These are phyloP conservation scores for Magallana angulata DNA, from an alignment of 1,140 invertebrate genomes.

Conservation along the genomic window DNA sequence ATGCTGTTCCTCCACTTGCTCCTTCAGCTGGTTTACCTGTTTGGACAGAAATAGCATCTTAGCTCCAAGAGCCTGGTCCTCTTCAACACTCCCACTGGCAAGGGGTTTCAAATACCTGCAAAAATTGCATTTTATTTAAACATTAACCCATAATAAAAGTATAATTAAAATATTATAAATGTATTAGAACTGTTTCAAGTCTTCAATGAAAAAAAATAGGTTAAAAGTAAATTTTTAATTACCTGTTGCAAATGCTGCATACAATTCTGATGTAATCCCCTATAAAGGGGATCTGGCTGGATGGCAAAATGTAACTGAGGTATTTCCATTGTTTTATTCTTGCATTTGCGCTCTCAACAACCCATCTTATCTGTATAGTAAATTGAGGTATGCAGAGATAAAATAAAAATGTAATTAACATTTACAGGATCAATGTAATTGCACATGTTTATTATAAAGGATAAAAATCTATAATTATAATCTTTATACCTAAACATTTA, in stretches of 20 bases:
- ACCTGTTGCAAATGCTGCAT: too few species aligned
- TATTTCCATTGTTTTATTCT: constrained; percentile 55
- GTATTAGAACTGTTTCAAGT: too few species aligned
- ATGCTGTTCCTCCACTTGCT: background rate
- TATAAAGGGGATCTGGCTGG: constrained; percentile 46
- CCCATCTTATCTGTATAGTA: constrained; percentile 50
- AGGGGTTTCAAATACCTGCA: constrained; percentile 41
- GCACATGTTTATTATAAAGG: too few species aligned
- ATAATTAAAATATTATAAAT: too few species aligned
- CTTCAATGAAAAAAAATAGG: too few species aligned
- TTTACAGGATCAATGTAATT: too few species aligned
- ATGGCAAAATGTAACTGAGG: constrained; percentile 9
- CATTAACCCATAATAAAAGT: too few species aligned
- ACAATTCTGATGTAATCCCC: constrained; percentile 37
- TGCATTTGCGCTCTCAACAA: constrained; percentile 57
- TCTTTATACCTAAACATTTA: too few species aligned
- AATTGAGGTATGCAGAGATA: too few species aligned
- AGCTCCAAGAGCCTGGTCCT: constrained; percentile 3
- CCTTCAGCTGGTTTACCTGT: background rate
- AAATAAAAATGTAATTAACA: too few species aligned
- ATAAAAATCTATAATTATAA: too few species aligned
- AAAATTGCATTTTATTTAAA: background rate
- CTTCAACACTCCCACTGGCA: background rate
- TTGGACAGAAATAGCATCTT: constrained; percentile 34
- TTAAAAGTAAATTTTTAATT: too few species aligned